Evolutionary conservation across 2,888 invertebrate species (phyloP).

Genomic region (Ephialtes manifestator): DNA sequence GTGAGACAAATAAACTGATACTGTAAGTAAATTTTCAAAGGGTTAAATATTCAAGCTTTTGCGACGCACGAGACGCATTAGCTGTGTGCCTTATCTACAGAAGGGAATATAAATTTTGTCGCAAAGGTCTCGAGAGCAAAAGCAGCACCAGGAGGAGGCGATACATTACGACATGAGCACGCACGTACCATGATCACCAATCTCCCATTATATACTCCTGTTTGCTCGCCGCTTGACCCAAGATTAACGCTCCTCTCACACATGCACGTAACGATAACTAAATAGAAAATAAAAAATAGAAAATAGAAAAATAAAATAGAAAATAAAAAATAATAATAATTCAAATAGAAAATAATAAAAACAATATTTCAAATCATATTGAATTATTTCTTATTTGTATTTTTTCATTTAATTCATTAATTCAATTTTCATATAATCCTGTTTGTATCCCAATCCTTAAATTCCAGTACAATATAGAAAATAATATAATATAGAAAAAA

Average conservation of each 20-base stretch:
- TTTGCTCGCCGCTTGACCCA: conserved; percentile 76
- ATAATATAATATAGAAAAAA: too few species aligned
- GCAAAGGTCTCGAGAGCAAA: conserved; percentile 68
- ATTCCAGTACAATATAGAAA: too few species aligned
- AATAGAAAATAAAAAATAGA: neutral
- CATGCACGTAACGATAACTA: conserved; percentile 31
- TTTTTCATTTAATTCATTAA: too few species aligned
- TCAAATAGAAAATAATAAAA: too few species aligned
- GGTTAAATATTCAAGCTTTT: conserved; percentile 7
- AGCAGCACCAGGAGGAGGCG: conserved; percentile 12
- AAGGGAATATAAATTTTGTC: conserved; percentile 77
- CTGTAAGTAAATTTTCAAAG: neutral
- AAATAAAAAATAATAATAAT: too few species aligned
- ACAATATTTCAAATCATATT: neutral
- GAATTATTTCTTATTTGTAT: too few species aligned
- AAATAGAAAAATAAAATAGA: too few species aligned
- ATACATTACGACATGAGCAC: conserved; percentile 71
- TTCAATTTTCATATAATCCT: too few species aligned
- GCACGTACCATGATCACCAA: conserved; percentile 74
- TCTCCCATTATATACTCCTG: conserved; percentile 77
- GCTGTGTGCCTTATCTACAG: conserved; percentile 78
- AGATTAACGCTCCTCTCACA: conserved; percentile 74
- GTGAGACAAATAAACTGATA: too few species aligned
- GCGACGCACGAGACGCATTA: conserved; percentile 25
- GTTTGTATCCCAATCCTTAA: too few species aligned